Conservation (phyloP, 2,797 vertebrate genomes). For the Scyliorhinus canicula region DNA sequence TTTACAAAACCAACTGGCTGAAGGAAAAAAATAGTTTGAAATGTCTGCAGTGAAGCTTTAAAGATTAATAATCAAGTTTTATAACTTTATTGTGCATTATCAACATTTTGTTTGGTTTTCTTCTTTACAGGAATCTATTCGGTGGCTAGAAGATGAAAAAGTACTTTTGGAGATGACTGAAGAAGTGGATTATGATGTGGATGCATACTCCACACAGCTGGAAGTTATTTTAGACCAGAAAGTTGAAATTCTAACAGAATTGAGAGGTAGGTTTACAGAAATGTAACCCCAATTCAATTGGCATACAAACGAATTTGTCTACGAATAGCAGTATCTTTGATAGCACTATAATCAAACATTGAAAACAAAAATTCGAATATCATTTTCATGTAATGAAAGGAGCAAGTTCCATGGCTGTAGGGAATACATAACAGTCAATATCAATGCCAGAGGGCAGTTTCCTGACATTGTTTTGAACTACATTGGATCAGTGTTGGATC, state of each 20-base stretch:
- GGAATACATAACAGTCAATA: background rate
- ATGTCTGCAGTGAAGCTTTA: background rate
- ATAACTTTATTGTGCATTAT: background rate
- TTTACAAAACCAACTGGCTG: background rate
- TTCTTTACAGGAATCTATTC: conserved; percentile 78
- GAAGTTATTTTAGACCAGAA: conserved; percentile 93
- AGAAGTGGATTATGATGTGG: conserved; percentile 95
- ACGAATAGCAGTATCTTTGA: background rate
- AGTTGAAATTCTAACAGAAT: conserved; percentile 87
- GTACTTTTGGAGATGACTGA: conserved; percentile 91
- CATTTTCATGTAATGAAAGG: background rate
- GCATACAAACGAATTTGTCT: background rate
- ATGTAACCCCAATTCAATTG: background rate
- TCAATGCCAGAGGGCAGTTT: background rate
- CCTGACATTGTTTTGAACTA: no score
- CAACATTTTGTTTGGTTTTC: background rate
- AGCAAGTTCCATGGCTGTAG: background rate
- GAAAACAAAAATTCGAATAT: background rate
- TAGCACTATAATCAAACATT: background rate
- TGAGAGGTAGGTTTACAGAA: conserved; percentile 67
- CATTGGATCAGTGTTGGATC: background rate
- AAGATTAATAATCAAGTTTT: background rate
- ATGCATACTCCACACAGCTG: conserved; percentile 86
- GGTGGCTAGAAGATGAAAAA: conserved; percentile 93
- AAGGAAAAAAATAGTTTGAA: background rate